Percentiles rank a stretch among this genome's conserved stretches.
phyloP scores from a whole-genome alignment of 2,113 vertebrate genomes.

The Recurvirostra avosetta region DNA sequence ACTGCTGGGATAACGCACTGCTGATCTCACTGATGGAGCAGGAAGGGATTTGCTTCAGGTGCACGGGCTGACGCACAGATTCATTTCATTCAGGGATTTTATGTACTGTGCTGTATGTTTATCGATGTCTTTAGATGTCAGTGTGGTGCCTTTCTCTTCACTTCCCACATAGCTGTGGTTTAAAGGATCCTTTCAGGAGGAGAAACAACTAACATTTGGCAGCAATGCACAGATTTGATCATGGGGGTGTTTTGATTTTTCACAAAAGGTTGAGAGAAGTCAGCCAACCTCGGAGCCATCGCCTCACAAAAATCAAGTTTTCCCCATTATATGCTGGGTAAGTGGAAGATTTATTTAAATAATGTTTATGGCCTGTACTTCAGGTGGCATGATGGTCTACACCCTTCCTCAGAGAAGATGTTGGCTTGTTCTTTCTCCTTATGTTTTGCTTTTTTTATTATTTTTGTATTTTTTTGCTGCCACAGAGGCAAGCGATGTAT shows the following conservation, averaged over 20 bases:
- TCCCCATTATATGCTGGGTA: background rate
- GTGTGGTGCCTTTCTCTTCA: background rate
- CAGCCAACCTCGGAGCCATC: background rate
- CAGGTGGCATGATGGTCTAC: background rate
- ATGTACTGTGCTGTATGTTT: background rate
- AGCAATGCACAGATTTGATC: background rate
- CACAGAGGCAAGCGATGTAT: background rate
- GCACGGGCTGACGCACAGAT: fast-evolving
- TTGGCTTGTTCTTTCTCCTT: background rate
- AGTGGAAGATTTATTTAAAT: background rate
- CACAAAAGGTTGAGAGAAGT: background rate
- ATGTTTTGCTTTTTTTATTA: background rate
- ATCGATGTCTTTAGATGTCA: background rate
- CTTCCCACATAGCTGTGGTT: background rate
- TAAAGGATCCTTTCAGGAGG: background rate
- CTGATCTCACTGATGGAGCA: background rate
- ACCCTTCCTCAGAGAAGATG: background rate
- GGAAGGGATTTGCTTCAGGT: background rate
- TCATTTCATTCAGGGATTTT: background rate
- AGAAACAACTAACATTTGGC: background rate
- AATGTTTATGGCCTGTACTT: background rate
- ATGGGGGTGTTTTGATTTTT: background rate
- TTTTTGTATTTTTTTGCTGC: background rate
- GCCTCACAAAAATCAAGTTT: background rate
- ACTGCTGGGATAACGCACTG: background rate